Conservation (phyloP, 2,113 vertebrate species). For the human (Homo sapiens) region DNA sequence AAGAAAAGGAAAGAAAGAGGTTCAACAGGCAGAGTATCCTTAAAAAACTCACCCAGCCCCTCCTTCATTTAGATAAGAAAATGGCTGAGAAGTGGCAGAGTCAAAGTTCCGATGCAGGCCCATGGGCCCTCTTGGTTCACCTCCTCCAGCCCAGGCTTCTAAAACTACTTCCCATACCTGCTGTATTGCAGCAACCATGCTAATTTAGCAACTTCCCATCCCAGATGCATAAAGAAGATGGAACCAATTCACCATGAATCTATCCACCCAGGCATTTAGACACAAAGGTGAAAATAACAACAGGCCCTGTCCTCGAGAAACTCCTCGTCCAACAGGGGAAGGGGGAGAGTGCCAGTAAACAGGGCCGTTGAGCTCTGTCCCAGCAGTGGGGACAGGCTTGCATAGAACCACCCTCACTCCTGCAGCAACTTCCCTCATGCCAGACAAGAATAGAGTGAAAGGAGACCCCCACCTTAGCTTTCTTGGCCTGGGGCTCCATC, state of each 20-base stretch:
- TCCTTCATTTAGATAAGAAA: neutral
- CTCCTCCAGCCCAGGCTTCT: neutral
- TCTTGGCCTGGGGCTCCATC: neutral
- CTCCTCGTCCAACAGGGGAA: neutral
- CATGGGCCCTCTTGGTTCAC: accelerated
- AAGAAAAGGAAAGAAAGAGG: neutral
- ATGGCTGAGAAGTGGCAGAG: neutral
- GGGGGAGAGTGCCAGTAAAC: neutral
- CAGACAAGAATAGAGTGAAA: neutral
- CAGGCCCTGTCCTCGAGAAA: neutral
- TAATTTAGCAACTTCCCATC: accelerated
- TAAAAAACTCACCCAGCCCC: neutral
- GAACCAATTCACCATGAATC: neutral
- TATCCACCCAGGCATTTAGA: neutral
- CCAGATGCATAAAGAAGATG: accelerated
- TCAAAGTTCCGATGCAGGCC: neutral
- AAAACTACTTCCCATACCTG: neutral
- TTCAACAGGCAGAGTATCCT: too few species aligned
- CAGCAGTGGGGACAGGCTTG: neutral
- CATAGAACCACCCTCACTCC: neutral
- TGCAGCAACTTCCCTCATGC: neutral
- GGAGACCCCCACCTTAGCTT: neutral
- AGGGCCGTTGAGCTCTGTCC: neutral
- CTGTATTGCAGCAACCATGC: accelerated
- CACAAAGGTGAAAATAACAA: too few species aligned